phyloP scores from a whole-genome alignment of 1,140 invertebrate species.

The Aphelenchoides fujianensis region DNA sequence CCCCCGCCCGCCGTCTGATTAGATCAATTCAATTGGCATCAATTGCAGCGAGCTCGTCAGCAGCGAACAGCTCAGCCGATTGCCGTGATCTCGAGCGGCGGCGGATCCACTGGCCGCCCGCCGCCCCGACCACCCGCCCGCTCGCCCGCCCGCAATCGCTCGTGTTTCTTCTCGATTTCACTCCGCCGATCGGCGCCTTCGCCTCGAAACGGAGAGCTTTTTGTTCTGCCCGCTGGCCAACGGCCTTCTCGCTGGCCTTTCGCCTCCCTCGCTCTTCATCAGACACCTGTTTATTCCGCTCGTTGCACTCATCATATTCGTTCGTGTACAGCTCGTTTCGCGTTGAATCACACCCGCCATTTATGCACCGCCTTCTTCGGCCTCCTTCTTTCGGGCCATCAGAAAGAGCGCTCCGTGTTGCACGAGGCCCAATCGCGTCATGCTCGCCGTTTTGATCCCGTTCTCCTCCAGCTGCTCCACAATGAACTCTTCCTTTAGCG shows the following conservation, averaged over 20 bases:
- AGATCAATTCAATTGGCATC: neutral
- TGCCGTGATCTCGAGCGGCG: neutral
- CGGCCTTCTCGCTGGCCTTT: neutral
- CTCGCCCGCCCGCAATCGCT: no score
- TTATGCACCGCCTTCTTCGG: neutral
- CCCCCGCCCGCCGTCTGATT: neutral
- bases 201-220: neutral
- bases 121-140: no score
- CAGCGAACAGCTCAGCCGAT: neutral
- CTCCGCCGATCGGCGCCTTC: neutral
- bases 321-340: neutral
- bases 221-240: neutral
- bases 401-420: conserved; percentile 36
- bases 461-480: conserved; percentile 27
- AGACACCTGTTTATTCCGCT: conserved; percentile 12
- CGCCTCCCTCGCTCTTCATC: no score
- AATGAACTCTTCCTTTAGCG: conserved; percentile 42
- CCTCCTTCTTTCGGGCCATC: conserved; percentile 46
- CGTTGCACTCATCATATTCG: conserved; percentile 7
- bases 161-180: neutral
- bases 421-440: conserved; percentile 22
- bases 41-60: neutral
- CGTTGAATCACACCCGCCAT: neutral
- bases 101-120: neutral
- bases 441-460: conserved; percentile 40